A percentile compares a stretch with the other conserved stretches of the same genome.
Evolutionary conservation across 2,113 vertebrate species (phyloP).

Genomic region (Dasyornis broadbenti): DNA sequence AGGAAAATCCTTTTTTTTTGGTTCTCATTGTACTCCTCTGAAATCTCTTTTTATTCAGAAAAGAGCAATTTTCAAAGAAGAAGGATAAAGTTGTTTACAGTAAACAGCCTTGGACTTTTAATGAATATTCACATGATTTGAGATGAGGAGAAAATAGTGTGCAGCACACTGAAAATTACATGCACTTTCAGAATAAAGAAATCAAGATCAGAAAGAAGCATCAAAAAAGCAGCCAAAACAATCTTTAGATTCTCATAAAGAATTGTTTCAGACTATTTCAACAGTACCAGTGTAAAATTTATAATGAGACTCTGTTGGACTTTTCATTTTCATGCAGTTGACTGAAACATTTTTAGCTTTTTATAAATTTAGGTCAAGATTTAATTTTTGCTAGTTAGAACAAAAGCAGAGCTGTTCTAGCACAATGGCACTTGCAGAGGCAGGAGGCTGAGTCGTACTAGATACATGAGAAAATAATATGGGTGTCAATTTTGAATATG

Average conservation of each 20-base stretch:
- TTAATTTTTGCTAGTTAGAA: constrained; percentile 66
- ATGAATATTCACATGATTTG: background rate
- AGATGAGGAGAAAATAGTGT: background rate
- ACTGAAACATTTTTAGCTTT: constrained; percentile 38
- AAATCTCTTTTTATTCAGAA: background rate
- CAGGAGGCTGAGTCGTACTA: background rate
- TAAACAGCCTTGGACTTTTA: background rate
- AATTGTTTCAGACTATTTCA: background rate
- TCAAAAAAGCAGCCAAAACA: background rate
- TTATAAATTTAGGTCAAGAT: constrained; percentile 61
- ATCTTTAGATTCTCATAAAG: background rate
- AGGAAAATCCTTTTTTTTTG: background rate
- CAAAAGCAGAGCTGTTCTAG: constrained; percentile 58
- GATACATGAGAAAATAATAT: constrained; percentile 1
- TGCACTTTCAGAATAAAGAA: constrained; percentile 20
- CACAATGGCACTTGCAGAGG: background rate
- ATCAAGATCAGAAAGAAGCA: constrained; percentile 15
- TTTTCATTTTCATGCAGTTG: background rate
- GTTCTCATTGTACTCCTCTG: background rate
- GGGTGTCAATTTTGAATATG: constrained; percentile 58
- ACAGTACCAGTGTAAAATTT: background rate
- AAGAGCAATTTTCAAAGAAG: background rate
- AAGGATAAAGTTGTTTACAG: background rate
- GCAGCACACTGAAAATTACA: constrained; percentile 15
- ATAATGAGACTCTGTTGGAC: constrained; percentile 6